Evolutionary conservation across 2,888 invertebrate species (phyloP), one percentile per base, ranked within the genome.

Genomic region (Drosophila acutilabella): DNA sequence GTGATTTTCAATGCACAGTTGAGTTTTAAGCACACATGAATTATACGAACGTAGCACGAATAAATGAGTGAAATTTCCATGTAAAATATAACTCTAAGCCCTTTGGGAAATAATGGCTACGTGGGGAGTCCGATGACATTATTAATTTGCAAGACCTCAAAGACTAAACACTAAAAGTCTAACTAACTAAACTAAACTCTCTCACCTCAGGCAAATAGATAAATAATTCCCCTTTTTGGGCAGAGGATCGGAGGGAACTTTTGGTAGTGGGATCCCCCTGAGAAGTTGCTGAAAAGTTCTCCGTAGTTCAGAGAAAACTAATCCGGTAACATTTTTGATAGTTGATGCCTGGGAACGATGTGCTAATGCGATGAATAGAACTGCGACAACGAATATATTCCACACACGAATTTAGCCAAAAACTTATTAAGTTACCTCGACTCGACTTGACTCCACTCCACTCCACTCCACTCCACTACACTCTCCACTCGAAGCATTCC

Each of bases 311-410:
- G 30, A 8, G 33, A 36, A 50, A 73, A 62, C 61, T 78, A 71
- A 65, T 78, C 62, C 60, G 48, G 47, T 33, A 56, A 62, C 61
- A 64, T 59, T 77, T 66, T 66, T 72, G 74, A 72, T 73, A 67
- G 56, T 56, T 64, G 70, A 58, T 70, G 67, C 45, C 40, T 40
- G 51, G 40, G 26, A 50, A 41, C 58, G 41, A 69, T 56, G 71
- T 75, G 69, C 69, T 64, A 72, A 70, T 64, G 64, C 65, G 48
- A 65, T 60, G 44, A 61, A 59, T 40, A 14, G 36, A 52, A 60
- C 50, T 33, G 20, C 18, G 30, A n/a, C 30, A 44, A 33, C 18
- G 14, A 64, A 48, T 58, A 57, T 64, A 57, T 64, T 44, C 45
- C 53, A 45, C 62, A 47, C 42, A 50, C 59, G 50, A 59, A 54